Evolutionary conservation across 2,113 vertebrate species (phyloP), one percentile per base, ranked within the genome.

Genomic region (Megaceryle maxima): DNA sequence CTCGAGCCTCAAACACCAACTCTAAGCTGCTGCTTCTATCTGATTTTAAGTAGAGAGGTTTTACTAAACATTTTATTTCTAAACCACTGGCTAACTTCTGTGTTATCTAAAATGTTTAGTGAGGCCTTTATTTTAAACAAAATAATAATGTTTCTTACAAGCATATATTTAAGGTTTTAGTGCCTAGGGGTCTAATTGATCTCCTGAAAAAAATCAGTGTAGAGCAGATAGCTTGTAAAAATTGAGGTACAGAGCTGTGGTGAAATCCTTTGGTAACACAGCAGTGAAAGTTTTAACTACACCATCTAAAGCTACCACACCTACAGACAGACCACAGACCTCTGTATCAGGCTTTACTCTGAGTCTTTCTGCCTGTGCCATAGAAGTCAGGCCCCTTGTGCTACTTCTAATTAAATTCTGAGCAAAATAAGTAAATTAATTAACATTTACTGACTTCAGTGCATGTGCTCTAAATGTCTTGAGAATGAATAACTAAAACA

Each of bases 341-440:
- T 43, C 56, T 22, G 44, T 4, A 2, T 24, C 55, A 39, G 66
- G n/a, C 25, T 60, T 39, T 43, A 33, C 33, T 90, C 35, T 3
- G 4, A 46, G 31, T 28, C 18, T 20, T 35, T 56, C 31, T 73
- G 56, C n/a, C 48, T 43, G 8, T n/a, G 25, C 57, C 1, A 0
- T 24, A 25, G 28, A 68, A 92, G 44, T 79, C 86, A 82, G 83
- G 39, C 16, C n/a, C 43, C 39, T 95, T 4, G 2, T 67, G 41
- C 25, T 80, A 50, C 77, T 73, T 79, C 59, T 92, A 87, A 87
- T 94, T 91, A 92, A 88, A 91, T 72, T 78, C 39, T 28, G 73
- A 74, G 78, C 13, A 89, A 95, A 97, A 89, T 84, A 94, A 87
- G 55, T 37, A 83, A 93, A 97, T 94, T 76, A 91, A 84, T 92